phyloP scores from a whole-genome alignment of 2,888 invertebrate genomes.

The Taphrorychus bicolor region DNA sequence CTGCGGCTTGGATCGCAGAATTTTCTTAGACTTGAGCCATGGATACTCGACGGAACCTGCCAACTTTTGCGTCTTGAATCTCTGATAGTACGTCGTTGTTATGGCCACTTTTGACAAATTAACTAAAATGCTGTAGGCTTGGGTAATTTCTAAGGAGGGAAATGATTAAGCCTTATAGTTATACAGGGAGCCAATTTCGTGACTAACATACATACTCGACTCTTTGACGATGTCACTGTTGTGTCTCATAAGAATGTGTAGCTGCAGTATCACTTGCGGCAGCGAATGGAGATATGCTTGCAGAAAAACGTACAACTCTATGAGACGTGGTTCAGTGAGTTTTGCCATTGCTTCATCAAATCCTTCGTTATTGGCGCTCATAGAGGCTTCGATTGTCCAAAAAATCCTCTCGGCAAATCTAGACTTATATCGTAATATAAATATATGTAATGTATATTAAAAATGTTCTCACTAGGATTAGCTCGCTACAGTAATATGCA shows the following conservation, averaged over 20 bases:
- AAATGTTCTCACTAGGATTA: too few relatives aligned
- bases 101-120: slow-evolving; percentile 74
- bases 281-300: slow-evolving; percentile 81
- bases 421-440: too few relatives aligned
- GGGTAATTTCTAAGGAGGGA: slow-evolving; percentile 66
- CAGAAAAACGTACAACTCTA: slow-evolving; percentile 78
- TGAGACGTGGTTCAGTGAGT: slow-evolving; percentile 70
- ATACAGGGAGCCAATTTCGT: not conserved
- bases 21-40: slow-evolving; percentile 64
- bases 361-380: slow-evolving; percentile 54
- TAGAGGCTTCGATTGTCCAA: slow-evolving; percentile 77
- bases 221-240: slow-evolving; percentile 65
- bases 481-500: too few relatives aligned
- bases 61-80: slow-evolving; percentile 79
- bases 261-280: slow-evolving; percentile 73
- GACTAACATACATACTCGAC: slow-evolving; percentile 63
- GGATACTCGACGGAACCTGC: slow-evolving; percentile 77
- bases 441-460: too few relatives aligned
- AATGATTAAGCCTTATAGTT: too few relatives aligned
- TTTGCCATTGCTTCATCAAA: slow-evolving; percentile 64
- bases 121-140: slow-evolving; percentile 71
- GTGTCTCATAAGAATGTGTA: slow-evolving; percentile 69
- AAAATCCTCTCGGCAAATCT: slow-evolving; percentile 78
- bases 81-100: slow-evolving; percentile 74
- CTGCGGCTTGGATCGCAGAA: slow-evolving; percentile 26